Evolutionary conservation across 2,113 vertebrate species (phyloP).

Genomic region (Pogonocichla stellata): DNA sequence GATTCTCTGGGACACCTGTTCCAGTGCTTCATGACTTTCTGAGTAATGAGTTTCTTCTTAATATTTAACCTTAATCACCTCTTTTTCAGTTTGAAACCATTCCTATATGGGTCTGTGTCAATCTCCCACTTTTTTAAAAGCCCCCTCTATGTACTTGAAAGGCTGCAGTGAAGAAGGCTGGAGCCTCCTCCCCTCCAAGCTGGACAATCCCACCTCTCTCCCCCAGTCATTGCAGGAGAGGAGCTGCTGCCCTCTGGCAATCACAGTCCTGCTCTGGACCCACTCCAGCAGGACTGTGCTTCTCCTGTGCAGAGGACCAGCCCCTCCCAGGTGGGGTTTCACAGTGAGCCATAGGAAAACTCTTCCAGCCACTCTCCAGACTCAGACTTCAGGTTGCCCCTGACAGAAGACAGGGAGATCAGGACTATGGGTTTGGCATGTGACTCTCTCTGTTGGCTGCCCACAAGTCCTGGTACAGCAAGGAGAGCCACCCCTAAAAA

Average conservation of each 20-base stretch:
- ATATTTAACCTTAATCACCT: neutral
- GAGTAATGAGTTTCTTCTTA: neutral
- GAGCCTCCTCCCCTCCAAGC: neutral
- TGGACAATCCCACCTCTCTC: neutral
- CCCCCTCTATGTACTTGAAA: neutral
- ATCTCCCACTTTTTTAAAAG: neutral
- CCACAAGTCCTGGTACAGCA: neutral
- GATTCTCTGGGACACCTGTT: neutral
- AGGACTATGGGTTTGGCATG: accelerated
- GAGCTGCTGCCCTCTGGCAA: neutral
- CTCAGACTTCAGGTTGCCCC: neutral
- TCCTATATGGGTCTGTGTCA: neutral
- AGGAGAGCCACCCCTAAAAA: neutral
- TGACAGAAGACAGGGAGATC: neutral
- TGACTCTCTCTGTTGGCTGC: neutral
- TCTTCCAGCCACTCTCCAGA: neutral
- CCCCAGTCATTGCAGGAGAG: neutral
- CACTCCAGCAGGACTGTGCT: neutral
- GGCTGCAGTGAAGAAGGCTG: accelerated
- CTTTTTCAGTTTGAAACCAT: neutral
- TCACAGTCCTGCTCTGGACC: neutral
- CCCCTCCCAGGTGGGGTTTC: neutral
- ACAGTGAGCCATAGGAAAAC: accelerated
- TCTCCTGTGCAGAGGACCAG: neutral
- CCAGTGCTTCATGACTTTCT: neutral